Base-by-base conservation (phyloP, 2,888 invertebrate genomes). In the Noctua pronuba region DNA sequence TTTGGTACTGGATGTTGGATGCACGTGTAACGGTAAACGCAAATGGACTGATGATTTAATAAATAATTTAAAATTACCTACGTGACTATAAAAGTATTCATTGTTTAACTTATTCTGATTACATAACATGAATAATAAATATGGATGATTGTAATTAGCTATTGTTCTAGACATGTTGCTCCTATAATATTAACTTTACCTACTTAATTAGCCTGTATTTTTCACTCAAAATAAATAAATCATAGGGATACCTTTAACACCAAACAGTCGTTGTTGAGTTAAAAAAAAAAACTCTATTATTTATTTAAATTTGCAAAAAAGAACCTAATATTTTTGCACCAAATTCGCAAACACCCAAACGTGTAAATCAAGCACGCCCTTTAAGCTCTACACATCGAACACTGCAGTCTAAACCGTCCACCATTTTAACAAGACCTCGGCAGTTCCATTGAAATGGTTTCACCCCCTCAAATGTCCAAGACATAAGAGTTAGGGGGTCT, bases 371-470 rank as follows among this genome's bases (percentile, higher is more conserved):
- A 82, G 8, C 31, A 3, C 35, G 24, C 24, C 49, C 82, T 71
- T 88, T 78, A 83, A n/a, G 65, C 71, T 77, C 74, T 80, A 82
- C 73, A 77, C 78, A 80, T 85, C 78, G 79, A 78, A 88, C 75
- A 83, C 67, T 88, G 78, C 85, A 89, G 83, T 82, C 85, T 62
- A 86, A 82, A 83, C 87, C 49, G 31, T 52, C 82, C 58, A 82
- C 89, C 89, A 87, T 1, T 81, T 74, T 71, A 75, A 35, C 49
- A 82, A 88, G 89, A 86, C 74, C 90, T 70, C 21, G 74, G 67
- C 70, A 77, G 44, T 72, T 81, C 75, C 75, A 80, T 90, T 84
- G 71, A 86, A 78, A 74, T 16, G 58, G 70, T 70, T 75, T 72
- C 74, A 73, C 13, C 73, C 73, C 80, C 60, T 80, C 67, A 64